Conservation (phyloP, 2,888 invertebrate species). For the Hydriomena furcata region DNA sequence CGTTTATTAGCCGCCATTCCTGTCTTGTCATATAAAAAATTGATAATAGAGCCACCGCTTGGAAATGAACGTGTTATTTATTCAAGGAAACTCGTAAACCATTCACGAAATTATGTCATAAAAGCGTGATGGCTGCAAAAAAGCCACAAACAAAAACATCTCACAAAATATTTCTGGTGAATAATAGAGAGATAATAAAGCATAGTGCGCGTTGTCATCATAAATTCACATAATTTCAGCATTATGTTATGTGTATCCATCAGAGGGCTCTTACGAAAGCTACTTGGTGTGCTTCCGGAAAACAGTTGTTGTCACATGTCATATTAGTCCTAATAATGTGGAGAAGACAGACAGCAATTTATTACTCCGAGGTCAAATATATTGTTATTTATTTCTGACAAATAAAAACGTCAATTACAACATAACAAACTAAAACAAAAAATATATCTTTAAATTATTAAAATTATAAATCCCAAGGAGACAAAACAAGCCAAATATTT, state of each 20-base stretch:
- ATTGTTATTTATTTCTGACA: too few relatives aligned
- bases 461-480: too few relatives aligned
- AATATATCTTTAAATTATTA: too few relatives aligned
- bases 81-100: conserved; percentile 34
- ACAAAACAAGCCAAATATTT: too few relatives aligned
- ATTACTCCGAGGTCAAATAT: too few relatives aligned
- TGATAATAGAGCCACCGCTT: conserved; percentile 15
- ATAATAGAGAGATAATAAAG: conserved; percentile 7
- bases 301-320: too few relatives aligned
- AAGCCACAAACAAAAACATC: conserved; percentile 25
- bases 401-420: too few relatives aligned
- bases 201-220: neutral
- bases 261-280: neutral
- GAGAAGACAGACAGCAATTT: too few relatives aligned
- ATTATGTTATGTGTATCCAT: neutral
- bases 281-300: too few relatives aligned
- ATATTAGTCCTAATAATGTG: too few relatives aligned
- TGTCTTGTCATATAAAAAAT: neutral
- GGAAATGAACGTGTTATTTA: conserved; percentile 28
- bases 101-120: conserved; percentile 33
- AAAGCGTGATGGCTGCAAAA: conserved; percentile 27
- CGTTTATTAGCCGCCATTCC: neutral
- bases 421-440: too few relatives aligned
- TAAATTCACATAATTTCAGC: conserved; percentile 7
- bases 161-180: conserved; percentile 7